Evolutionary conservation across 2,888 invertebrate genomes (phyloP).

Genomic region (Anticlea derivata): DNA sequence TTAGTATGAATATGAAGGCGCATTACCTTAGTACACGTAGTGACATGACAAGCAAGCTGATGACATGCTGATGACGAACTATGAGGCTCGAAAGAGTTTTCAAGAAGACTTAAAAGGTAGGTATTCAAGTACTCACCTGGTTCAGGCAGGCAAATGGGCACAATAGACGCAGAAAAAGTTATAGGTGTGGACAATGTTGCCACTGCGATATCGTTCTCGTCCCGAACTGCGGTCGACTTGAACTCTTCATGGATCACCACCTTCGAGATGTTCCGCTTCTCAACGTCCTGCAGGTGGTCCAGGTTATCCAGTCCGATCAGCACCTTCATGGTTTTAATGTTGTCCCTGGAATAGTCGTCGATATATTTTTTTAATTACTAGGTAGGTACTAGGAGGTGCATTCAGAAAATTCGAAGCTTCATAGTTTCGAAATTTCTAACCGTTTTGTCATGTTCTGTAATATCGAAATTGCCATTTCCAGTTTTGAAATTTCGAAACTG

Average conservation of each 20-base stretch:
- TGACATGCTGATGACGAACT: too few species aligned
- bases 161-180: conserved; percentile 63
- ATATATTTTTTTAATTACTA: too few species aligned
- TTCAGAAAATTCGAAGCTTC: too few species aligned
- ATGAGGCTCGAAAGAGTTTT: too few species aligned
- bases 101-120: background rate
- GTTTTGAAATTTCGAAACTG: too few species aligned
- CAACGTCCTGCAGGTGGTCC: conserved; percentile 58
- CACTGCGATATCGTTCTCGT: conserved; percentile 84
- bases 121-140: conserved; percentile 56
- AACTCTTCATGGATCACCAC: conserved; percentile 77
- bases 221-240: conserved; percentile 75
- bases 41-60: too few species aligned
- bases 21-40: too few species aligned
- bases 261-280: conserved; percentile 58
- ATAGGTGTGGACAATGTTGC: conserved; percentile 73
- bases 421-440: too few species aligned
- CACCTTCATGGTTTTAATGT: conserved; percentile 59
- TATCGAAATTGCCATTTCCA: too few species aligned
- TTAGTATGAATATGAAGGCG: too few species aligned
- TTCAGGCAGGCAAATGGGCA: conserved; percentile 81
- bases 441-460: too few species aligned
- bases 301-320: conserved; percentile 77
- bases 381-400: too few species aligned
- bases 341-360: conserved; percentile 62